A percentile compares a stretch with the other conserved stretches of the same genome.
Evolutionary conservation across 2,113 vertebrate genomes (phyloP).

Genomic region (Oryzias javanicus): DNA sequence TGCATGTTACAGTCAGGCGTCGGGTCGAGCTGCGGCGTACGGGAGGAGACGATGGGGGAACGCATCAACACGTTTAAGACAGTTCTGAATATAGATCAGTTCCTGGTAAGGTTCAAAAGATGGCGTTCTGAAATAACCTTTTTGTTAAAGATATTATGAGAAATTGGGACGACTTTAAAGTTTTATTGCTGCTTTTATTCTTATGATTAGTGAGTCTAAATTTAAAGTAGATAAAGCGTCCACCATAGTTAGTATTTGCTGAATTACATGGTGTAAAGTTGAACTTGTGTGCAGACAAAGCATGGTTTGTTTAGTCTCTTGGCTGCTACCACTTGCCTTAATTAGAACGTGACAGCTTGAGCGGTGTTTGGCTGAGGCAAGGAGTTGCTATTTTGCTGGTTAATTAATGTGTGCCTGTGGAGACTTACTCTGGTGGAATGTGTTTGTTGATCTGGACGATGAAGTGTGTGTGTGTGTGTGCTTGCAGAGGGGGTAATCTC

Average conservation of each 20-base stretch:
- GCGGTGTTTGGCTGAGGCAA: slow-evolving; percentile 47
- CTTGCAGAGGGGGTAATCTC: slow-evolving; percentile 41
- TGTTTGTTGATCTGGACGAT: background rate
- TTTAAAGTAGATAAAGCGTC: background rate
- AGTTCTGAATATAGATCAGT: slow-evolving; percentile 75
- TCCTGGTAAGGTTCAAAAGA: slow-evolving; percentile 69
- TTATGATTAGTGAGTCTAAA: background rate
- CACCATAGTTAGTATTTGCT: background rate
- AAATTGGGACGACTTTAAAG: background rate
- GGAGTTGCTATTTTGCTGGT: slow-evolving; percentile 55
- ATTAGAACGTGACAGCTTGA: slow-evolving; percentile 66
- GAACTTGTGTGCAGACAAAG: slow-evolving; percentile 17
- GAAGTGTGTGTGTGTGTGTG: background rate
- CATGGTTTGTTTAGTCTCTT: slow-evolving; percentile 23
- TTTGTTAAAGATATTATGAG: background rate
- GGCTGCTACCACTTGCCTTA: slow-evolving; percentile 24
- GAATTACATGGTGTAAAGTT: slow-evolving; percentile 12
- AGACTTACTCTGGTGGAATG: slow-evolving; percentile 16
- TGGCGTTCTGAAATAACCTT: background rate
- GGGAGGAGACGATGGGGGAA: slow-evolving; percentile 64
- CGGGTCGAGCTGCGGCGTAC: slow-evolving; percentile 15
- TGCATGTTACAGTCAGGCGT: slow-evolving; percentile 18
- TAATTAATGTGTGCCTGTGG: slow-evolving; percentile 62
- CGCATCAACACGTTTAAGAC: slow-evolving; percentile 77
- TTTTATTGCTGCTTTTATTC: no score